A percentile compares a stretch with the other conserved stretches of the same genome.
These are phyloP conservation scores for Hydraecia micacea DNA, from an alignment of 2,888 invertebrate genomes.

Conservation along the genomic window DNA sequence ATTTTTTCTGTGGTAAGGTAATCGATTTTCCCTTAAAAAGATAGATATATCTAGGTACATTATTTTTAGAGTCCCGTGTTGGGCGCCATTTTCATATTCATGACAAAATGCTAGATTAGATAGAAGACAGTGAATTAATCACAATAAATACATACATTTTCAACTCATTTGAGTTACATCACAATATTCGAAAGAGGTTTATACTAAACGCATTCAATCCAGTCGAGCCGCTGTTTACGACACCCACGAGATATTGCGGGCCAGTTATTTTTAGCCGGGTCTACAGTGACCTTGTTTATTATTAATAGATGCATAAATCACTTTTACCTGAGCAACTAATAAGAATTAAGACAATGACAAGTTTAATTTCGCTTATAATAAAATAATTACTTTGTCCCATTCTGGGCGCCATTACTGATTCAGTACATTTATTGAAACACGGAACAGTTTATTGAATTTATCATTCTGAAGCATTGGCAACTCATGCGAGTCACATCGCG, in stretches of 20 bases:
- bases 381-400: not conserved
- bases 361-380: not conserved
- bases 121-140: not conserved
- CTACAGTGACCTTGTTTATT: not conserved
- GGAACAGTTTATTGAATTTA: slow-evolving; percentile 35
- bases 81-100: slow-evolving; percentile 22
- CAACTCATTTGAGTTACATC: not conserved
- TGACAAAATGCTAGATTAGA: not conserved
- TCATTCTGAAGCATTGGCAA: slow-evolving; percentile 27
- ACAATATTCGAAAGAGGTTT: not conserved
- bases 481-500: slow-evolving; percentile 38
- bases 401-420: slow-evolving; percentile 35
- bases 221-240: slow-evolving; percentile 14
- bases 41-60: not conserved
- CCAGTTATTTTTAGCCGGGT: slow-evolving; percentile 23
- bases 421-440: slow-evolving; percentile 19
- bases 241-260: slow-evolving; percentile 21
- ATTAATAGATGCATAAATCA: not conserved
- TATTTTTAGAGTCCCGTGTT: not conserved
- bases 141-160: not conserved
- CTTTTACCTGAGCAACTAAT: not conserved
- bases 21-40: not conserved
- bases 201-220: not conserved
- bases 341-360: not conserved
- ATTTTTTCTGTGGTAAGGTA: not conserved